Evolutionary conservation across 2,888 invertebrate species (phyloP), one percentile per base, ranked within the genome.

Genomic region (Chydorus sphaericus): DNA sequence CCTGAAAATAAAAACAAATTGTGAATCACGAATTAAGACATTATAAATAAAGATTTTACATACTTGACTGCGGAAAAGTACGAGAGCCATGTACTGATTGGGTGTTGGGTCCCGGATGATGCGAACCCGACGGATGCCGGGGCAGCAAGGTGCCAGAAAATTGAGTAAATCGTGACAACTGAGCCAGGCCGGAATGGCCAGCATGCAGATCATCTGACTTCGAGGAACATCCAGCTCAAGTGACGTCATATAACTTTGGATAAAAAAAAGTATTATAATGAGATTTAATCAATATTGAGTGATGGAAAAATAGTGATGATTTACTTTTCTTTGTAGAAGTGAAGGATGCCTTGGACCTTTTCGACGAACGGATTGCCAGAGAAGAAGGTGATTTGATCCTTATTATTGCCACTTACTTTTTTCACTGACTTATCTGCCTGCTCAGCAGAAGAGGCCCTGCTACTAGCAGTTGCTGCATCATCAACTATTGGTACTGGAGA

Each of bases 351-450:
- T 69, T 92, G 91, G 0, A 94, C 94, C 33, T 92, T 84, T 72
- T 99, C 97, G 1, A 97, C 91, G 64, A 86, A 82, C 1, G 96
- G 97, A 75, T 99, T 99, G 4, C 98, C 98, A 63, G 89, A 92
- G 63, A 89, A 88, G 71, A 93, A 96, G 36, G 67, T 67, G 14
- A 73, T 66, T 5, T 69, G 64, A 38, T 60, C 61, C 23, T 58
- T 60, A 30, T 54, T 49, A 53, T 78, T 77, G 52, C 83, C 80
- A 10, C 28, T 16, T 31, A 52, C 44, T n/a, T 36, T 37, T 20
- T 14, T 29, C 11, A 50, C 50, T 7, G 18, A 11, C 37, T 52
- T 14, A 8, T 33, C 30, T n/a, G 18, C 23, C 4, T 53, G 20
- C n/a, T 16, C 52, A 37, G 51, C 38, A 55, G 20, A 29, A 48